A percentile compares a stretch with the other conserved stretches of the same genome.
Evolutionary conservation across 2,797 vertebrate genomes (phyloP).

Genomic region (Sebastes elongatus): DNA sequence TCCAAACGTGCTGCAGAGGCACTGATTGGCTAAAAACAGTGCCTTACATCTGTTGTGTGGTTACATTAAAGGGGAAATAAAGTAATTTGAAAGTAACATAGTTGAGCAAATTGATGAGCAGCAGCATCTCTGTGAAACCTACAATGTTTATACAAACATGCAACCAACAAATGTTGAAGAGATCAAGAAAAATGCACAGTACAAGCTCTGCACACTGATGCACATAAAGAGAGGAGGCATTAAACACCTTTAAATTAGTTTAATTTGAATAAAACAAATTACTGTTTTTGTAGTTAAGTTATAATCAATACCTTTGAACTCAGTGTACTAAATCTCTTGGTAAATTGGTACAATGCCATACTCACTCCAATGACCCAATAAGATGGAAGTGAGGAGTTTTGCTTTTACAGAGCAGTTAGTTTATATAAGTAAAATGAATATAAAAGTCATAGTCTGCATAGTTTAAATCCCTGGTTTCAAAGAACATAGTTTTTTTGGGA

Average conservation of each 20-base stretch:
- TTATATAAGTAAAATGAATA: not conserved
- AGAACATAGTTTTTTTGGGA: not conserved
- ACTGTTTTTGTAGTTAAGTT: not conserved
- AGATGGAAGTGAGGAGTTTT: not conserved
- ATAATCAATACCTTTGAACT: not conserved
- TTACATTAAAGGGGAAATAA: not conserved
- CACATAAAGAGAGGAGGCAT: too few species aligned
- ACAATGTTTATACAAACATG: not conserved
- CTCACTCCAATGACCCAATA: not conserved
- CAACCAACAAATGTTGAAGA: not conserved
- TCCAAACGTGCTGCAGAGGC: not conserved
- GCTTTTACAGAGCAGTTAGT: not conserved
- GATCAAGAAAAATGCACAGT: not conserved
- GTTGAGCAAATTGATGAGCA: not conserved
- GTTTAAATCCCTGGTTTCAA: not conserved
- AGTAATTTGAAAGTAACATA: not conserved
- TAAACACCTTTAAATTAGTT: not conserved
- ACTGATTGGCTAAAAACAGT: not conserved
- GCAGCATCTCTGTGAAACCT: not conserved
- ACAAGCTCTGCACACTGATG: too few species aligned
- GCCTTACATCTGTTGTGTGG: not conserved
- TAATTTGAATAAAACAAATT: not conserved
- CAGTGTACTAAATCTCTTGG: not conserved
- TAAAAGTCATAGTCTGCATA: not conserved
- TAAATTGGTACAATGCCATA: not conserved